Percentiles rank a stretch among this genome's conserved stretches.
phyloP scores from a whole-genome alignment of 2,113 vertebrate genomes.

The Loxodonta africana region DNA sequence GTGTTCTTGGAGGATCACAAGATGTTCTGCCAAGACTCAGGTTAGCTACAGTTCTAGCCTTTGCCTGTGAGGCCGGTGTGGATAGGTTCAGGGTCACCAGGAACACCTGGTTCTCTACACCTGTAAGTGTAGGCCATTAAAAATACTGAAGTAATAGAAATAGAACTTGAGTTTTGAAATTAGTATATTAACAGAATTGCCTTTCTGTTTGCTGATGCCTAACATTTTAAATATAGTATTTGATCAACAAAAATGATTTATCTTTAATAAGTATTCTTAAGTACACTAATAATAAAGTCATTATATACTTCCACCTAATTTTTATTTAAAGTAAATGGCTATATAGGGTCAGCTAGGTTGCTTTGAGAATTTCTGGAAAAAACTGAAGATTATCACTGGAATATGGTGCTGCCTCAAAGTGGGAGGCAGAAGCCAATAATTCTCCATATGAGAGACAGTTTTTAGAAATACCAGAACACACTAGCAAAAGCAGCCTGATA shows the following conservation, averaged over 20 bases:
- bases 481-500: neutral
- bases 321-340: constrained; percentile 16
- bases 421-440: neutral
- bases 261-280: constrained; percentile 6
- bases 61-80: neutral
- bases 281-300: neutral
- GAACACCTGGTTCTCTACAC: neutral
- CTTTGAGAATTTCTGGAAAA: neutral
- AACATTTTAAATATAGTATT: neutral
- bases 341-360: neutral
- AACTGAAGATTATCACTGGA: neutral
- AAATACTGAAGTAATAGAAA: constrained; percentile 27
- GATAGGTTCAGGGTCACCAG: neutral
- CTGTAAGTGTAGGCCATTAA: neutral
- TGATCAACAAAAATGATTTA: neutral
- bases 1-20: neutral
- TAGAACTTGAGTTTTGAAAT: constrained; percentile 24
- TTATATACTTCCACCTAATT: neutral
- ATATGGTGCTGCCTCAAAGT: neutral
- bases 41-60: neutral
- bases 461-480: neutral
- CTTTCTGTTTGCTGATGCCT: neutral
- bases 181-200: neutral
- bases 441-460: neutral
- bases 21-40: neutral